Evolutionary conservation across 1,140 invertebrate genomes (phyloP), one percentile per base, ranked within the genome.

Genomic region (Heliconius melpomene): DNA sequence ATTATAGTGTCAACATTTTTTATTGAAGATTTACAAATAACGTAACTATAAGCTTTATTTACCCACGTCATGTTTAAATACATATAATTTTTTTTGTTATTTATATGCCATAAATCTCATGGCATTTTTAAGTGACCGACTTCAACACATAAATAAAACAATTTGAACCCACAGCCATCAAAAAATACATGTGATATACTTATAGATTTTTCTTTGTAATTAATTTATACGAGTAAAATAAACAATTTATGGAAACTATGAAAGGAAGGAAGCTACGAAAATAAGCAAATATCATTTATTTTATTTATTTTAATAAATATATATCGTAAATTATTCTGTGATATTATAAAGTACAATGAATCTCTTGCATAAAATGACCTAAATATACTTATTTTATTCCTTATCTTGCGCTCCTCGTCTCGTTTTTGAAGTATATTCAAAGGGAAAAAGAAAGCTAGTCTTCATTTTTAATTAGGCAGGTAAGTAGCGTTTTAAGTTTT

Each of bases 341-440:
- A 71, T 71, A 36, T 11, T 18, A 71, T 18, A 32, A 36, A 20
- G 36, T 71, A 18, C 29, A 18, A 32, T 72, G 13, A 36, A 38
- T 40, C 0, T 38, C 3, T 40, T 40, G 18, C 20, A 72, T 72
- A 72, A 72, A 72, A 72, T 72, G 36, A 32, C 11, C 13, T 29
- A 66, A 29, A 66, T 29, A 66, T 6, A 66, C 26, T 29, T 66
- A 16, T 60, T 66, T 72, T 11, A 72, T 38, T 72, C 38, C n/a
- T 40, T 26, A 66, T 66, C 13, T 26, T 23, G 11, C 26, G 60
- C 60, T 66, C 26, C 5, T 66, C 26, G 26, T 66, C 13, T 29
- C 60, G 3, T 66, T 75, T 60, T 74, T 60, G 26, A 74, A 57
- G 18, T 40, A 79, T 74, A 79, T 79, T 73, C 52, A 54, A 79